These are phyloP conservation scores for Hycleus cichorii DNA, from an alignment of 1,140 invertebrate species.

Conservation along the genomic window DNA sequence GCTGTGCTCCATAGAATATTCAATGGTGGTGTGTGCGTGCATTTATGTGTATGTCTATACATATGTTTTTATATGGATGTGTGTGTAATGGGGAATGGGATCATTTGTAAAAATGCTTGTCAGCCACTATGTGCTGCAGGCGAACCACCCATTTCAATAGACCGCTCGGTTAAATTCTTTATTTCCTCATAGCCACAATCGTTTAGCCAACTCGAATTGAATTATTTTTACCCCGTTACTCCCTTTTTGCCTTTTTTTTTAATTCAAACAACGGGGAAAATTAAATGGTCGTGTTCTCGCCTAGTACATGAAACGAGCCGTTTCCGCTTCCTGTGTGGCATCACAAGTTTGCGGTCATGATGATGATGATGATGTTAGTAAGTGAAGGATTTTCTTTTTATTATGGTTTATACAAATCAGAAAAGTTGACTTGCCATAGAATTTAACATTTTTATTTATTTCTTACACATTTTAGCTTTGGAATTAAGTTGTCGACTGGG, in stretches of 20 bases:
- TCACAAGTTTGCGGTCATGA: too few species aligned
- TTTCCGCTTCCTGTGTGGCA: too few species aligned
- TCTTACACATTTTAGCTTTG: background rate
- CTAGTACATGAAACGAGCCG: too few species aligned
- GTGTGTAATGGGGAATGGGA: conserved; percentile 16
- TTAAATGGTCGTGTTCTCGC: too few species aligned
- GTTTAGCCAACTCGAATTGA: conserved; percentile 9
- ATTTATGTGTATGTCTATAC: too few species aligned
- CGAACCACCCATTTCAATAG: conserved; percentile 10
- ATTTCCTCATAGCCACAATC: conserved; percentile 10
- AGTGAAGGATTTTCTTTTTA: too few species aligned
- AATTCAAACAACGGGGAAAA: background rate
- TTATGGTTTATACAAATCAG: too few species aligned
- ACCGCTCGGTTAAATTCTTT: conserved; percentile 14
- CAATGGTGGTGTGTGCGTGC: conserved; percentile 12
- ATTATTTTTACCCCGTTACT: conserved; percentile 8
- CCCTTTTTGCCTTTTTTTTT: background rate
- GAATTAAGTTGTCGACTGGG: background rate
- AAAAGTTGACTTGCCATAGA: too few species aligned
- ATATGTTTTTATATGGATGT: background rate
- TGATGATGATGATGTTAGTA: too few species aligned
- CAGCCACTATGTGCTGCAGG: conserved; percentile 12
- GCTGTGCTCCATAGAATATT: conserved; percentile 21
- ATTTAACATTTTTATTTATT: too few species aligned
- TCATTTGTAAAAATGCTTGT: conserved; percentile 34